Percentiles rank a stretch among this genome's conserved stretches.
phyloP scores from a whole-genome alignment of 23 tunicate genomes.

The Trididemnum nubilum region DNA sequence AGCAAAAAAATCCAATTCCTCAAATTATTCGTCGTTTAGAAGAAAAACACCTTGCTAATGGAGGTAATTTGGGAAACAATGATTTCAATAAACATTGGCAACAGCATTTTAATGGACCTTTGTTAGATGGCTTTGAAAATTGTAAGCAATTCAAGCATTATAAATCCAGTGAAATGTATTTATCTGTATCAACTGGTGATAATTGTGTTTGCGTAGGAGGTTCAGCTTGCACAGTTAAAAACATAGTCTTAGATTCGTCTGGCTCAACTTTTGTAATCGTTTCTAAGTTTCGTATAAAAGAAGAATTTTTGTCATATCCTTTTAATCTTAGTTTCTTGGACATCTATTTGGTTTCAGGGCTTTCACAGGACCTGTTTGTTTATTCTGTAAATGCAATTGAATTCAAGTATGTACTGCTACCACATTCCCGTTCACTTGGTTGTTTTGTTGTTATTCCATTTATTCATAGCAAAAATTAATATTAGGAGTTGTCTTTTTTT shows the following conservation, averaged over 20 bases:
- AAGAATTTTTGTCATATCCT: neutral
- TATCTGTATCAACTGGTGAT: neutral
- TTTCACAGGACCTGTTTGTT: conserved; percentile 13
- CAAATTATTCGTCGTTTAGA: conserved; percentile 24
- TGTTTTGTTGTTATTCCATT: conserved; percentile 4
- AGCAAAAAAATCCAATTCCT: conserved; percentile 17
- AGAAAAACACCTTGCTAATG: neutral
- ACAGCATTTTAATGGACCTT: conserved; percentile 30
- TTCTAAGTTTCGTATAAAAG: neutral
- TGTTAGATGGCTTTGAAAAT: neutral
- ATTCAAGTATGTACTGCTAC: conserved; percentile 18
- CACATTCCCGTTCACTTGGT: neutral
- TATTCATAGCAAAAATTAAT: neutral
- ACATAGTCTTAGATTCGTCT: neutral
- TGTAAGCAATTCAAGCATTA: conserved; percentile 11
- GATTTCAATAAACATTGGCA: neutral
- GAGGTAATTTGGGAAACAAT: neutral
- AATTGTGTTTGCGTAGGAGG: conserved; percentile 13
- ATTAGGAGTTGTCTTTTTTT: neutral
- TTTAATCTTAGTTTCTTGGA: conserved; percentile 2
- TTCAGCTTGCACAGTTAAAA: conserved; percentile 17
- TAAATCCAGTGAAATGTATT: neutral
- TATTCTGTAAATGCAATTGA: neutral
- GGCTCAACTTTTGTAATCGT: neutral
- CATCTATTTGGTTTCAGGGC: neutral